Evolutionary conservation across 2,797 vertebrate genomes (phyloP).

Genomic region (Alcedo atthis): DNA sequence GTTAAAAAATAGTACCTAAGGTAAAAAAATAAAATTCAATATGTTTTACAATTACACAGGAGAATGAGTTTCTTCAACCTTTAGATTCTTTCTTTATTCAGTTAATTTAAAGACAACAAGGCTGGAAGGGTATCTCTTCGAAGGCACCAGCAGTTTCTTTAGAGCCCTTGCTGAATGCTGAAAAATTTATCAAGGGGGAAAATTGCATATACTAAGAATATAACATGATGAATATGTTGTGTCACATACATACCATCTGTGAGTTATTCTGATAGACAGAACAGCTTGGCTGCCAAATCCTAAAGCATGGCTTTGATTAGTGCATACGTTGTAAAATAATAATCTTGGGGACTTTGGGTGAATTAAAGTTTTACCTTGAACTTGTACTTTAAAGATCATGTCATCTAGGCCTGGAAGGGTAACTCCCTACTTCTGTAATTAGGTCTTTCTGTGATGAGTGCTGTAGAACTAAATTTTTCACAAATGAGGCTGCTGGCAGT

Average conservation of each 20-base stretch:
- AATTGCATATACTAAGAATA: constrained; percentile 74
- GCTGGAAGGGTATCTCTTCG: constrained; percentile 58
- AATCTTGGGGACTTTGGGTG: constrained; percentile 35
- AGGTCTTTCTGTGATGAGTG: constrained; percentile 13
- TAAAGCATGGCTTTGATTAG: constrained; percentile 64
- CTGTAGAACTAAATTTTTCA: constrained; percentile 9
- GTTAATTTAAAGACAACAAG: constrained; percentile 44
- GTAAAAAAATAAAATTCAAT: constrained; percentile 57
- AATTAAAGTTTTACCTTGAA: constrained; percentile 56
- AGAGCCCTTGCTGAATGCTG: constrained; percentile 43
- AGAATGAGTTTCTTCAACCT: constrained; percentile 55
- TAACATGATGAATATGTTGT: constrained; percentile 76
- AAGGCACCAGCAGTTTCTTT: constrained; percentile 48
- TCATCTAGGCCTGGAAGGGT: neutral
- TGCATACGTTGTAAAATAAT: constrained; percentile 44
- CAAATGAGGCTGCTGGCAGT: constrained; percentile 26
- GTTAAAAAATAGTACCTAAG: constrained; percentile 58
- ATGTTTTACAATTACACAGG: constrained; percentile 59
- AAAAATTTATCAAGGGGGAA: constrained; percentile 64
- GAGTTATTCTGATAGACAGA: constrained; percentile 76
- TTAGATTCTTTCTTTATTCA: constrained; percentile 51
- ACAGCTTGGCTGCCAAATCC: constrained; percentile 73
- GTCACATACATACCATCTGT: constrained; percentile 76
- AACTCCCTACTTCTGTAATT: constrained; percentile 22
- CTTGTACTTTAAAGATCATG: constrained; percentile 28